Evolutionary conservation across 2,888 invertebrate species (phyloP), one percentile per base, ranked within the genome.

Genomic region (Mythimna albipuncta): DNA sequence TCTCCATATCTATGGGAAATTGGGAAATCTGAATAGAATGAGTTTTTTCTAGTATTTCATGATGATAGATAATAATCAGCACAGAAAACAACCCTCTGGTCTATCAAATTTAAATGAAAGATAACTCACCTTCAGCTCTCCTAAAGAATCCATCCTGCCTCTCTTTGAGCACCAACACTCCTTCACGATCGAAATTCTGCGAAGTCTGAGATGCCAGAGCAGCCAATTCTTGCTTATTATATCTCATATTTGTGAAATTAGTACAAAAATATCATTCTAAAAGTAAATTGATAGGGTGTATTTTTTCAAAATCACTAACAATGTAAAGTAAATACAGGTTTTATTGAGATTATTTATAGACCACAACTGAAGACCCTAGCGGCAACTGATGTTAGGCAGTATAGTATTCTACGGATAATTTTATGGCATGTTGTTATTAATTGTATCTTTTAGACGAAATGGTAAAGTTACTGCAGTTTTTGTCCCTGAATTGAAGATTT

Each of bases 71-170:
- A 11, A 16, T 3, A 35, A 50, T 32, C 10, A 59, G 59, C n/a
- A 11, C 38, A 38, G n/a, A n/a, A 59, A 11, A 38, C 11, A 2
- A 35, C 2, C n/a, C n/a, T 41, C 35, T 59, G 6, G n/a, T 13
- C 38, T 2, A 41, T 59, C n/a, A 13, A 11, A 59, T 61, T 21
- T 21, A 41, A 21, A 61, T 41, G 7, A 7, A 21, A 41, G 16
- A 41, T 21, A 41, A 41, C 97, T 97, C 96, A 99, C 99, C 98
- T 97, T 99, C 99, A 82, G 98, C 97, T 92, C 98, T 97, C 84
- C 99, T 97, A 96, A 99, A 99, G 94, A 99, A 98, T 73, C 99
- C 98, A 92, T 99, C 99, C 90, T 98, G 98, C 82, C 98, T 97
- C 93, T 99, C 99, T 87, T 98, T 98, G 74, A 99, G 97, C 82